phyloP scores from a whole-genome alignment of 2,113 vertebrate genomes.

The Eulacestoma nigropectus region DNA sequence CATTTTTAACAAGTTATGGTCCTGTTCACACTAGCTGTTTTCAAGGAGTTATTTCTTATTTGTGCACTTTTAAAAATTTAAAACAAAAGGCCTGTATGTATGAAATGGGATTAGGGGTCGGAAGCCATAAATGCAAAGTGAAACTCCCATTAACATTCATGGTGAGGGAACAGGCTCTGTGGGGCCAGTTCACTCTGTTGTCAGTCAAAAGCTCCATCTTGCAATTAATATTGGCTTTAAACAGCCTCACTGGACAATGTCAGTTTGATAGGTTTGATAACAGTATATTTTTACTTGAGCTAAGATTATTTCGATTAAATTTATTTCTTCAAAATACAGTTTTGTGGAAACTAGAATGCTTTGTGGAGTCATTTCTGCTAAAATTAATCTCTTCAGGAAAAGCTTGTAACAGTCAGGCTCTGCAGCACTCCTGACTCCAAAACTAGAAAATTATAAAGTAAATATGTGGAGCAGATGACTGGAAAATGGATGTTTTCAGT shows the following conservation, averaged over 20 bases:
- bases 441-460: not conserved
- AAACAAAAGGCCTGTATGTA: not conserved
- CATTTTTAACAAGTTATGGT: not conserved
- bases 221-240: not conserved
- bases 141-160: not conserved
- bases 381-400: not conserved
- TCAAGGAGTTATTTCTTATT: not conserved
- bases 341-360: not conserved
- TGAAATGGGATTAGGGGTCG: not conserved
- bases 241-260: not conserved
- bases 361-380: not conserved
- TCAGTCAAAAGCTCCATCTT: not conserved
- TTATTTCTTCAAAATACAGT: not conserved
- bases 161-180: not conserved
- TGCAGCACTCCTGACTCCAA: not conserved
- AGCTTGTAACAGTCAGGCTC: not conserved
- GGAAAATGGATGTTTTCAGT: not conserved
- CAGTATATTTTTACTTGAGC: not conserved
- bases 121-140: not conserved
- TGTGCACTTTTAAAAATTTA: not conserved
- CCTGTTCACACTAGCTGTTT: not conserved
- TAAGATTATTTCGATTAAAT: not conserved
- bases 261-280: not conserved
- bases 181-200: not conserved
- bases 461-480: not conserved